A percentile compares a stretch with the other conserved stretches of the same genome.
phyloP scores from a whole-genome alignment of 2,888 invertebrate genomes.

The Drosophila borealis region DNA sequence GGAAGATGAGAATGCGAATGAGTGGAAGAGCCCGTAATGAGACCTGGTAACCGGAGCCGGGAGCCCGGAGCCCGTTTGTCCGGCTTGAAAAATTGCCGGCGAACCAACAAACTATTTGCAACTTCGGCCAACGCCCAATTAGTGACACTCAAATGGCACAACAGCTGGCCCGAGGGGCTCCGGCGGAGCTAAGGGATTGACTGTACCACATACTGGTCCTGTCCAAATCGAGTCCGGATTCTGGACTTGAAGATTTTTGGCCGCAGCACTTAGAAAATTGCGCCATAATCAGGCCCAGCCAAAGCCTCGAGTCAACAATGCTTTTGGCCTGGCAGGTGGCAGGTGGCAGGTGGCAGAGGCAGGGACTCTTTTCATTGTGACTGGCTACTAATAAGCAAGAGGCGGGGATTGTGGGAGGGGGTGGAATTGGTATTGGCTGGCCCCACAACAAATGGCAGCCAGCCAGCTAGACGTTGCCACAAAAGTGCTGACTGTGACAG shows the following conservation, averaged over 20 bases:
- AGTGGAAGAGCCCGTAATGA: constrained; percentile 36
- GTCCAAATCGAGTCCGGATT: constrained; percentile 1
- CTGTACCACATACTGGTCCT: background rate
- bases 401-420: background rate
- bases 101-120: constrained; percentile 63
- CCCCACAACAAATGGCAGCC: constrained; percentile 37
- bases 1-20: background rate
- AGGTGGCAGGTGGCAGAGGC: background rate
- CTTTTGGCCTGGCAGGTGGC: background rate
- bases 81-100: constrained; percentile 5
- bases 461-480: constrained; percentile 51
- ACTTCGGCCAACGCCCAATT: constrained; percentile 71
- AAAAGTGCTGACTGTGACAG: constrained; percentile 83
- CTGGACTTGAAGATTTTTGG: constrained; percentile 49
- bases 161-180: constrained; percentile 12
- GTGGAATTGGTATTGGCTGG: background rate
- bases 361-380: constrained; percentile 8
- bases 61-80: constrained; percentile 35
- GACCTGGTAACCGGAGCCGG: constrained; percentile 25
- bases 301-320: constrained; percentile 57
- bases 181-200: constrained; percentile 3
- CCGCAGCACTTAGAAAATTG: constrained; percentile 77
- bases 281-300: constrained; percentile 74
- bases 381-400: constrained; percentile 28
- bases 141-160: constrained; percentile 74